Evolutionary conservation across 2,113 vertebrate genomes (phyloP), one percentile per base, ranked within the genome.

Genomic region (Formicarius rufipectus): DNA sequence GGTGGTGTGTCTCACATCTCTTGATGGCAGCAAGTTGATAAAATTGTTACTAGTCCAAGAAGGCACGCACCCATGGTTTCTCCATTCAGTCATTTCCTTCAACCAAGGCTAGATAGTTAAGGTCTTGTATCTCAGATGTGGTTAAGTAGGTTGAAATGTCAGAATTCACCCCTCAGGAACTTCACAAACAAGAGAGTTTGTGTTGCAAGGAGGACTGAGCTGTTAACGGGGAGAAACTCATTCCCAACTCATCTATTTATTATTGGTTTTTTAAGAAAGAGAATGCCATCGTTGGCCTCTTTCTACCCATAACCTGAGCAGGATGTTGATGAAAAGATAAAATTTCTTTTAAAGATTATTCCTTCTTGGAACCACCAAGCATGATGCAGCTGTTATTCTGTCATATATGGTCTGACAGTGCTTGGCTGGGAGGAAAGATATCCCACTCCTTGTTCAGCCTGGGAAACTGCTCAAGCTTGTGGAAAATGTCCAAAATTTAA

Each of bases 1-100:
- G 91, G 71, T 90, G 89, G 80, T 91, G 87, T 17, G 56, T 74
- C 84, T 91, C 79, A 35, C 56, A 69, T 84, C 81, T 94, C 86
- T 94, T 95, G 83, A 96, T 87, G 68, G 85, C 89, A 93, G 67
- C 31, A 78, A 94, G 87, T 67, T 93, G 75, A 77, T 90, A 92
- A 92, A 95, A 92, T 88, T 90, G 78, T 80, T 96, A 74, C 72
- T 76, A 83, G 90, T 66, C 91, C 88, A 87, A 88, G 86, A 87
- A 95, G 81, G 83, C 90, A 92, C 4, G 45, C 24, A 84, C 45
- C 59, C 77, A 39, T 8, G 17, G 73, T 78, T 91, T 91, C 66
- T 88, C 33, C 52, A 94, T 95, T 95, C 86, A 93, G 66, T 62
- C 62, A 56, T 88, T 92, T 39, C 37, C 81, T 96, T 92, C 85